Conservation (phyloP, 2,797 vertebrate genomes). For the Smutsia gigantea region DNA sequence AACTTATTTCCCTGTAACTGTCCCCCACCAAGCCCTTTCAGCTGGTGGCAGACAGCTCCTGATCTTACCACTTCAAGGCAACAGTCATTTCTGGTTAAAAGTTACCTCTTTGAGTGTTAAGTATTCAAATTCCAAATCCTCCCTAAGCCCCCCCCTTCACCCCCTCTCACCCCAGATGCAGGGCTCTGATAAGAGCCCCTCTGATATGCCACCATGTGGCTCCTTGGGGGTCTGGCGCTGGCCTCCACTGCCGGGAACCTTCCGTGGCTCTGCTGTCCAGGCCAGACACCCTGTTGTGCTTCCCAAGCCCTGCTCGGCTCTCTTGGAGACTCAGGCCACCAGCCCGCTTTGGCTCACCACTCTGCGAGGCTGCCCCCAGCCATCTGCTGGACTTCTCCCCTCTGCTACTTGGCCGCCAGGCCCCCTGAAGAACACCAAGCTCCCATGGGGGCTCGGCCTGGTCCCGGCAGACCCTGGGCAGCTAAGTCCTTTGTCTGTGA, state of each 20-base stretch:
- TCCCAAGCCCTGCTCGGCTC: not conserved
- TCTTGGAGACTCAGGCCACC: not conserved
- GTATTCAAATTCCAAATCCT: not conserved
- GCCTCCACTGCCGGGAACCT: not conserved
- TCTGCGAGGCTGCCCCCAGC: not conserved
- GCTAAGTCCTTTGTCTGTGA: not conserved
- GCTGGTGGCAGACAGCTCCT: not conserved
- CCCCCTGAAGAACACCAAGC: not conserved
- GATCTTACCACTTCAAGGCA: not conserved
- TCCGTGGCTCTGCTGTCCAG: not conserved
- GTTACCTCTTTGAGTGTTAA: not conserved
- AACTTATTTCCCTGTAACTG: too few relatives aligned
- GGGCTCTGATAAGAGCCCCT: not conserved
- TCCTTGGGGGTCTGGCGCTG: too few relatives aligned
- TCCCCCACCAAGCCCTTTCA: not conserved
- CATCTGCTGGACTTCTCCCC: not conserved
- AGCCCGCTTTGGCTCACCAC: not conserved
- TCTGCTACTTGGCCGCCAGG: not conserved
- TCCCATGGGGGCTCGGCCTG: not conserved
- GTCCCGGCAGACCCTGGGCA: not conserved
- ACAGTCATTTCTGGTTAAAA: not conserved
- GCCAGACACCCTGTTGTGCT: not conserved
- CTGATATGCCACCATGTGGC: not conserved
- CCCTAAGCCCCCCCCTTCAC: not conserved
- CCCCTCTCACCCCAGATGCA: not conserved